A percentile compares a stretch with the other conserved stretches of the same genome.
These are phyloP conservation scores for Calliopum simillimum DNA, from an alignment of 2,888 invertebrate species.

Conservation along the genomic window DNA sequence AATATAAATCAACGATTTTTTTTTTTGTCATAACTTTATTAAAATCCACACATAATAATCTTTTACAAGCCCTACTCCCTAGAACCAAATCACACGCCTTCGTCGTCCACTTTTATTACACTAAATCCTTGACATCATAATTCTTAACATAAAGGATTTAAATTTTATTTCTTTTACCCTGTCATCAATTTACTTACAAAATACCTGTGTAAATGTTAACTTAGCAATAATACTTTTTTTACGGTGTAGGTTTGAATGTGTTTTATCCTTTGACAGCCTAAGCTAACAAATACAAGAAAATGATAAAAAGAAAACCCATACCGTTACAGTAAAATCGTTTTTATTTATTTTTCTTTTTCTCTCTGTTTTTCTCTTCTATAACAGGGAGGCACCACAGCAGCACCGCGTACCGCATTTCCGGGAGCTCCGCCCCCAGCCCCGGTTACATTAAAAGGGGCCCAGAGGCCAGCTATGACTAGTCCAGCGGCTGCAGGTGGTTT, in stretches of 20 bases:
- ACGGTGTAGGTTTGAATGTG: neutral
- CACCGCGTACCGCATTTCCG: slow-evolving; percentile 65
- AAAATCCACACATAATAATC: too few species aligned
- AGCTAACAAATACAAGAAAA: too few species aligned
- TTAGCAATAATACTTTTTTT: neutral
- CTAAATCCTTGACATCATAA: too few species aligned
- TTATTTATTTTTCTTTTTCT: neutral
- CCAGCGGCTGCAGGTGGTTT: slow-evolving; percentile 68
- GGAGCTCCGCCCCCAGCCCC: slow-evolving; percentile 67
- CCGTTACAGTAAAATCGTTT: too few species aligned
- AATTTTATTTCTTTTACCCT: neutral
- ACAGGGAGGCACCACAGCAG: slow-evolving; percentile 61
- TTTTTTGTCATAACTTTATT: too few species aligned
- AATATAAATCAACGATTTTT: too few species aligned
- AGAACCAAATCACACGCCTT: too few species aligned
- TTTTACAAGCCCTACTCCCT: too few species aligned
- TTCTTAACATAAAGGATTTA: neutral
- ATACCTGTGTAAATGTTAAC: neutral
- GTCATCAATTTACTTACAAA: neutral
- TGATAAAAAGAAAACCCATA: too few species aligned
- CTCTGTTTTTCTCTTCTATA: slow-evolving; percentile 40
- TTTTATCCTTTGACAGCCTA: neutral
- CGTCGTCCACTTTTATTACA: too few species aligned
- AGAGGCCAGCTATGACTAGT: slow-evolving; percentile 68
- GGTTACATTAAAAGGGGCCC: slow-evolving; percentile 67